Evolutionary conservation across 2,797 vertebrate species (phyloP), one percentile per base, ranked within the genome.

Genomic region (Poecile montanus): DNA sequence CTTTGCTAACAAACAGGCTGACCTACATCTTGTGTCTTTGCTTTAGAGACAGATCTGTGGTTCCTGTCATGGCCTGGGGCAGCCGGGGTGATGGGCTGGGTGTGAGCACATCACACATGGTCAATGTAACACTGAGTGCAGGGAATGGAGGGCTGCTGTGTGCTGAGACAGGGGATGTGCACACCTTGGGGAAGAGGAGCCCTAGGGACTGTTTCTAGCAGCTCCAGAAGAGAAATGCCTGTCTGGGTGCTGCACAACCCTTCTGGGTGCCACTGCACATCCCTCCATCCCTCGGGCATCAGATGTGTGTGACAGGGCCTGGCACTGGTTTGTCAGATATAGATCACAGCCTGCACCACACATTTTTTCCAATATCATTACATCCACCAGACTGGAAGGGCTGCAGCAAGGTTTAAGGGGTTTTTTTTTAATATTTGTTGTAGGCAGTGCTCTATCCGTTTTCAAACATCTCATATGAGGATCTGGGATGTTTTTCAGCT

Each of bases 301-400:
- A 25, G 23, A 13, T 7, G 1, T 0, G 0, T 32, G 48, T 66
- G 22, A 5, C 7, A 10, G 44, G 75, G 29, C 4, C 32, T 7
- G 3, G 47, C 70, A 29, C 3, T 9, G 29, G 29, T 53, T 62
- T 51, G 9, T 4, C 1, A 25, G 36, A 13, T 20, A 7, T 5
- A 51, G 40, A 40, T 54, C 62, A 27, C 56, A 45, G 47, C 38
- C 83, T 45, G n/a, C 29, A 26, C 17, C 40, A n/a, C 3, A 2
- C 1, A 0, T 36, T 73, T 76, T 58, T 74, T 25, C 44, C 38
- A 16, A 0, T 48, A 21, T 26, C 36, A 21, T 72, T 65, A 7
- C 34, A 58, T 50, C 21, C 47, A 26, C n/a, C 47, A 47, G 58
- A 29, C 23, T 42, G 13, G 45, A 78, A 84, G 26, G 21, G 26